Evolutionary conservation across 2,888 invertebrate species (phyloP), one percentile per base, ranked within the genome.

Genomic region (Gymnocheta viridis): DNA sequence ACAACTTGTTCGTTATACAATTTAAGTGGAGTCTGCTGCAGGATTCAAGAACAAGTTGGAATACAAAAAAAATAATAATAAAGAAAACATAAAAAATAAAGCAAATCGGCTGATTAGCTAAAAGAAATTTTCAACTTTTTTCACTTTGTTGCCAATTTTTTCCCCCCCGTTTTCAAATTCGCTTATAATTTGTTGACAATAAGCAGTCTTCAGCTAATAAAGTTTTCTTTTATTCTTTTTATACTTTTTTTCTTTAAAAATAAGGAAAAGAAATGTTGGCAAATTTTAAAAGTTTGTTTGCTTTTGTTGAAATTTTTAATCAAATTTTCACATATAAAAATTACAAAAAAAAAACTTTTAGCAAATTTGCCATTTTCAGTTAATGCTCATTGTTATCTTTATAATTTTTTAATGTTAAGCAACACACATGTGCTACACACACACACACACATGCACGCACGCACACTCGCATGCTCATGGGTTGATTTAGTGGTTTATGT

Each of bases 1-100:
- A 83, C 83, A 83, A 83, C 80, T 83, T 83, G 83, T 80, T 80
- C 80, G 79, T 76, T 74, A 70, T 80, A 70, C 74, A 76, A 81
- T 81, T 67, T 51, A 62, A 81, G 69, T 62, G 19, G 54, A 81
- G 67, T 60, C 60, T 82, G 47, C 35, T 64, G 64, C 64, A 72
- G 69, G 35, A 73, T 67, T 66, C 41, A 24, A 51, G 32, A 51
- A 54, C 27, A 70, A 54, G 17, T 56, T 70, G 6, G 49, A 60
- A 32, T 5, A 54, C 3, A 51, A 41, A 35, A 22, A 69, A 38
- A 32, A 10, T 14, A 54, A 32, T 19, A 66, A 62, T 7, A 22
- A 81, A 64, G 35, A 24, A 69, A 81, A 62, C 44, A 38, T 5
- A 22, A 58, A 22, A 19, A 60, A 66, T 7, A 24, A 73, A 70